A percentile compares a stretch with the other conserved stretches of the same genome.
These are phyloP conservation scores for Serripes groenlandicus DNA, from an alignment of 2,888 invertebrate genomes.

Conservation along the genomic window DNA sequence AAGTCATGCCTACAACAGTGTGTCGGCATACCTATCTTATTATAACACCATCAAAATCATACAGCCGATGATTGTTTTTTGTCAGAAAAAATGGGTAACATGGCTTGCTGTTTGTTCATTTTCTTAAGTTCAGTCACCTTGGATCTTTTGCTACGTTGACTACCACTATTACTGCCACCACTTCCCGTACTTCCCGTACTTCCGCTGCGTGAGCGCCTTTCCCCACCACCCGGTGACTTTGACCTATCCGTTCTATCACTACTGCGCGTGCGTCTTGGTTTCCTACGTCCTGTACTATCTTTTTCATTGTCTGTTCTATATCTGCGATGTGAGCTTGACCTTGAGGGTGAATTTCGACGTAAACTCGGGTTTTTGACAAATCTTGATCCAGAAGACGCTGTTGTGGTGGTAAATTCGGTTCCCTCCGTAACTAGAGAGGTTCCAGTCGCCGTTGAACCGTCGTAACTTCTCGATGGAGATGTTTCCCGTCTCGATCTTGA, in stretches of 20 bases:
- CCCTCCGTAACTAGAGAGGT: conserved; percentile 56
- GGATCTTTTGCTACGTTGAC: conserved; percentile 30
- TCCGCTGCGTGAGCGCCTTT: conserved; percentile 25
- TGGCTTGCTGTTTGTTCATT: conserved; percentile 58
- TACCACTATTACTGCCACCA: conserved; percentile 15
- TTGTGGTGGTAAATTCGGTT: conserved; percentile 59
- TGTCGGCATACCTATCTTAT: too few species aligned
- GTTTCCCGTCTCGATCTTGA: conserved; percentile 45
- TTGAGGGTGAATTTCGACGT: conserved; percentile 59
- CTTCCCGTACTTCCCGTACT: too few species aligned
- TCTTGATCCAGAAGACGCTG: conserved; percentile 43
- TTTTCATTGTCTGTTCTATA: conserved; percentile 59
- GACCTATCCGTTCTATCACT: conserved; percentile 18
- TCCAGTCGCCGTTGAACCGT: conserved; percentile 54
- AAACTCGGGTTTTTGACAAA: conserved; percentile 60
- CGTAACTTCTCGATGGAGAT: conserved; percentile 55
- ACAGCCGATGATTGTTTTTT: conserved; percentile 53
- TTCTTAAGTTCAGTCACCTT: conserved; percentile 33
- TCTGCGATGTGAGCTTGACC: conserved; percentile 65
- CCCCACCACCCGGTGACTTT: conserved; percentile 49
- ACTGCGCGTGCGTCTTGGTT: conserved; percentile 50
- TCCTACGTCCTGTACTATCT: conserved; percentile 52
- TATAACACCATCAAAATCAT: too few species aligned
- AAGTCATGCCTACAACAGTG: too few species aligned
- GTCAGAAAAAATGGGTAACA: conserved; percentile 58